Conservation (phyloP, 2,888 invertebrate species). For the Cephonodes hylas region DNA sequence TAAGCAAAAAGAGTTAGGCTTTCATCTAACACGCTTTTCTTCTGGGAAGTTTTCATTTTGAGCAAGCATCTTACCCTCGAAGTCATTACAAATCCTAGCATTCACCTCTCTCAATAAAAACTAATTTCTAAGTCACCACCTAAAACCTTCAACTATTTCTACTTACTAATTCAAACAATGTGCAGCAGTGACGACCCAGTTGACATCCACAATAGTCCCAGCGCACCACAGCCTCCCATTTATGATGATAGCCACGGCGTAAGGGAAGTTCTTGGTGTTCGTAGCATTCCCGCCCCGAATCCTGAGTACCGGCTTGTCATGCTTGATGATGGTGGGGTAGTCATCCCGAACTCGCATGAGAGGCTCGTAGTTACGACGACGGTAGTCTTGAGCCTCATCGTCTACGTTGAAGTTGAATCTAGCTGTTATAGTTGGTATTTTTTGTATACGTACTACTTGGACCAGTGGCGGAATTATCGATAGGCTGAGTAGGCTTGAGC, state of each 20-base stretch:
- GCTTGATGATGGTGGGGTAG: constrained; percentile 25
- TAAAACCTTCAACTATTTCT: too few species aligned
- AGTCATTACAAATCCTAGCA: too few species aligned
- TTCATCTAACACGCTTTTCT: too few species aligned
- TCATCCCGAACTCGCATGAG: constrained; percentile 46
- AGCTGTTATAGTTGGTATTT: constrained; percentile 30
- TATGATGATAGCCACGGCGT: constrained; percentile 70
- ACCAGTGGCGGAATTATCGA: too few species aligned
- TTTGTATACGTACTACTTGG: too few species aligned
- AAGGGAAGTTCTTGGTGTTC: constrained; percentile 62
- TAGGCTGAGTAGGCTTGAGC: too few species aligned
- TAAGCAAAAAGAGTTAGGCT: too few species aligned
- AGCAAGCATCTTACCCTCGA: too few species aligned
- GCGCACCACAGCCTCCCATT: constrained; percentile 72
- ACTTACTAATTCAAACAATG: constrained; percentile 75
- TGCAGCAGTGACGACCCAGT: constrained; percentile 72
- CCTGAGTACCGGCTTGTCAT: constrained; percentile 30
- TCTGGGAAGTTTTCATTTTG: too few species aligned
- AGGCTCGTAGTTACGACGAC: constrained; percentile 28
- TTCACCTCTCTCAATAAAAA: too few species aligned
- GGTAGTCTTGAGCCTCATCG: constrained; percentile 21
- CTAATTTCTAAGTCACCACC: too few species aligned
- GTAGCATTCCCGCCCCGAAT: constrained; percentile 53
- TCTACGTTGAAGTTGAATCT: constrained; percentile 33
- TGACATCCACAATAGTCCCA: constrained; percentile 64